Conservation (phyloP, 2,113 vertebrate species). For the Patagioenas fasciata region DNA sequence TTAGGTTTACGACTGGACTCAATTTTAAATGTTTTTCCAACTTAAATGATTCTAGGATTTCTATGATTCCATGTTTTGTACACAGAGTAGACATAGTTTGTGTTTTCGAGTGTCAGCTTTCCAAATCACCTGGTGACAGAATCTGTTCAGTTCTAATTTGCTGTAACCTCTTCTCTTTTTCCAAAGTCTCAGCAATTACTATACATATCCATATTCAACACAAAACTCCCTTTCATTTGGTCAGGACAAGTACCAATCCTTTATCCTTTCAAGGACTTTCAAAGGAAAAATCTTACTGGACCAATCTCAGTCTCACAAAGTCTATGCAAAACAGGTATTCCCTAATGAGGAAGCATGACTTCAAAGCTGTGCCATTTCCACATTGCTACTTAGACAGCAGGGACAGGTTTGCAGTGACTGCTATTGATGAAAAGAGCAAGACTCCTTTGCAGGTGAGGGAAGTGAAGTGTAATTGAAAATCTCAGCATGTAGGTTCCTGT, state of each 20-base stretch:
- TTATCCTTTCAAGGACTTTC: background rate
- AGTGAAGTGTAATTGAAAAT: background rate
- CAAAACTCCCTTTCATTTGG: background rate
- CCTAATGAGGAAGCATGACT: accelerated
- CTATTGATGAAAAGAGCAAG: background rate
- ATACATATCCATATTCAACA: background rate
- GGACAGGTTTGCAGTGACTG: background rate
- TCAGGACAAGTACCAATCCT: background rate
- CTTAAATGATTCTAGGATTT: background rate
- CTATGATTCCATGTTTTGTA: background rate
- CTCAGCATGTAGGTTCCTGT: background rate
- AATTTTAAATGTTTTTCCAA: background rate
- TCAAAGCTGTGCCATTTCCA: background rate
- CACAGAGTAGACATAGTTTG: accelerated
- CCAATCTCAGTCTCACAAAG: background rate
- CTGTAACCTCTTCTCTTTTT: background rate
- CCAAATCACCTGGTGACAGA: background rate
- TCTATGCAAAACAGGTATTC: background rate
- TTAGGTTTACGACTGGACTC: accelerated
- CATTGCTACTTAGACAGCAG: accelerated
- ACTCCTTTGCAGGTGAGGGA: background rate
- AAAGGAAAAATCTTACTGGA: background rate
- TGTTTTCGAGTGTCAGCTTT: background rate
- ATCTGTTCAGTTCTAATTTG: background rate
- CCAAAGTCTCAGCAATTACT: background rate